Base-by-base conservation (phyloP, 2,888 invertebrate genomes). In the Tetrapedia diversipes region DNA sequence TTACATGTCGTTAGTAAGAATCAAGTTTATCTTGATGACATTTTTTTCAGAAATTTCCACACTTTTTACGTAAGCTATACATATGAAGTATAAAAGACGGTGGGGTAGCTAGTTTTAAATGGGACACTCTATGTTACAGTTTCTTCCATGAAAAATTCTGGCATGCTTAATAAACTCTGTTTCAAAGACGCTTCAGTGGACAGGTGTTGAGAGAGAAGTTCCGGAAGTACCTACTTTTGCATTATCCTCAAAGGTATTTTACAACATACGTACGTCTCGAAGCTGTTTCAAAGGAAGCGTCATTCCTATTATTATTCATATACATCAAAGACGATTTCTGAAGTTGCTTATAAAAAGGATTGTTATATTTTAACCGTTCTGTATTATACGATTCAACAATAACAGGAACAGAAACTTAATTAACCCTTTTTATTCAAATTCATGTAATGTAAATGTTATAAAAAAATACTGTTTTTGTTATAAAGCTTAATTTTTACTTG, bases 171-270 rank as follows among this genome's bases (percentile, higher is more conserved):
- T 54, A 63, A 59, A 19, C 16, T 29, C 22, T 37, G 22, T 49
- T 37, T 39, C 29, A 47, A 49, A 56, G 39, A 39, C 37, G 14
- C 29, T 47, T 29, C 45, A 39, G 47, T 57, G 37, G 24, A 41
- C 29, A 56, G 27, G 14, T 32, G n/a, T 27, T 14, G 60, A 14
- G n/a, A 16, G 22, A 32, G 45, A 45, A 22, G 60, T 22, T 32
- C 14, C 14, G 8, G 57, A 57, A 45, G 19, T 43, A 60, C n/a
- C 59, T 56, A 39, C 63, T 51, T 51, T 19, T 34, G 0, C 63
- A 37, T 14, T 51, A 14, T 14, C n/a, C 19, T 63, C 47, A 29
- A 51, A 39, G 24, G 37, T 51, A 51, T 37, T 29, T 63, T 39
- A 27, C 51, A 63, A 51, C 24, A 19, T 24, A 53, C 43, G 14